Percentiles rank a stretch among this genome's conserved stretches.
Evolutionary conservation across 2,113 vertebrate genomes (phyloP).

Genomic region (Ailurus styani): DNA sequence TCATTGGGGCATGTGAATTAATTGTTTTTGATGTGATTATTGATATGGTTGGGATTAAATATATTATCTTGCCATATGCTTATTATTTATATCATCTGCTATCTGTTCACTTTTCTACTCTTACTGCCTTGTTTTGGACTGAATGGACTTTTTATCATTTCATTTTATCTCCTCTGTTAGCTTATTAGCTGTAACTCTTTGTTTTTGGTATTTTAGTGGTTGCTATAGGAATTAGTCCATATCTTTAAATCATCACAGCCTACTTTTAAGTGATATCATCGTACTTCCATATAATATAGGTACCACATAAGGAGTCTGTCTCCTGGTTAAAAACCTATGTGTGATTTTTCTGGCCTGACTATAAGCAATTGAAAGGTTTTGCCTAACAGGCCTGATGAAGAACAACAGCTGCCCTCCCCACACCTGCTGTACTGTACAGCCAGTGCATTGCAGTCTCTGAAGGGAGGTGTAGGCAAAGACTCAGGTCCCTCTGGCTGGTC

Average conservation of each 20-base stretch:
- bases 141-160: background rate
- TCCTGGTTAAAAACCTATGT: background rate
- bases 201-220: background rate
- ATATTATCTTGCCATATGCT: background rate
- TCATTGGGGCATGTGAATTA: background rate
- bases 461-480: background rate
- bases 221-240: background rate
- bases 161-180: background rate
- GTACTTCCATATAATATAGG: background rate
- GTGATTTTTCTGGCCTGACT: background rate
- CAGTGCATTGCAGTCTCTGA: background rate
- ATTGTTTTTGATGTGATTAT: background rate
- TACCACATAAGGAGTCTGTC: background rate
- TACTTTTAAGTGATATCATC: background rate
- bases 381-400: background rate
- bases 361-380: background rate
- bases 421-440: background rate
- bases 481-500: background rate
- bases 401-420: background rate
- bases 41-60: background rate
- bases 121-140: background rate
- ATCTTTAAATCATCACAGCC: background rate
- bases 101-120: background rate
- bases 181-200: background rate
- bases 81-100: background rate